These are phyloP conservation scores for Panagrolaimus sp. DNA, from an alignment of 1,140 invertebrate genomes.

Conservation along the genomic window DNA sequence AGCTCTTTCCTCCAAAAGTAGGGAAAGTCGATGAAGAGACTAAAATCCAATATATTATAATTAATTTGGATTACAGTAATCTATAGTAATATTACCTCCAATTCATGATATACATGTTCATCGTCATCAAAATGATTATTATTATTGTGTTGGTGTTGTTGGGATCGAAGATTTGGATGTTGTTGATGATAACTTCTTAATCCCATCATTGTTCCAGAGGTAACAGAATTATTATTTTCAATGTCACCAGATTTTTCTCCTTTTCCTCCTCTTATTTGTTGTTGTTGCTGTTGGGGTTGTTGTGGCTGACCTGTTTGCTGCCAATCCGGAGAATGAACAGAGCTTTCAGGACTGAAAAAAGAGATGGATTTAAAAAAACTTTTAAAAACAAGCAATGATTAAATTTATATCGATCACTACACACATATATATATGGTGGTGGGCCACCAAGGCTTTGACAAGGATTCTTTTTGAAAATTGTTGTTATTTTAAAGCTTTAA, in stretches of 20 bases:
- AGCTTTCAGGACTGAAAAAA: conserved; percentile 36
- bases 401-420: too few species aligned
- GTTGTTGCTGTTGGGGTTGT: too few species aligned
- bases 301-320: conserved; percentile 21
- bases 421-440: too few species aligned
- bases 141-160: not conserved
- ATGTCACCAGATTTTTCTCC: too few species aligned
- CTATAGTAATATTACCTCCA: conserved; percentile 21
- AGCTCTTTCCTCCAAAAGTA: conserved; percentile 22
- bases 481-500: too few species aligned
- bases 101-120: conserved; percentile 34
- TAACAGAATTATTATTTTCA: too few species aligned
- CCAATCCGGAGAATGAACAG: conserved; percentile 40
- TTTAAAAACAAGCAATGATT: not conserved
- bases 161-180: not conserved
- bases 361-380: too few species aligned
- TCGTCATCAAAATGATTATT: conserved; percentile 3
- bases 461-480: too few species aligned
- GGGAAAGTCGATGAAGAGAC: conserved; percentile 23
- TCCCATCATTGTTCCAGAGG: too few species aligned
- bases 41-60: conserved; percentile 8
- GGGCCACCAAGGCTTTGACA: too few species aligned
- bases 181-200: not conserved
- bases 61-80: not conserved
- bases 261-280: too few species aligned